Evolutionary conservation across 2,888 invertebrate genomes (phyloP), one percentile per base, ranked within the genome.

Genomic region (Tethea ocularis): DNA sequence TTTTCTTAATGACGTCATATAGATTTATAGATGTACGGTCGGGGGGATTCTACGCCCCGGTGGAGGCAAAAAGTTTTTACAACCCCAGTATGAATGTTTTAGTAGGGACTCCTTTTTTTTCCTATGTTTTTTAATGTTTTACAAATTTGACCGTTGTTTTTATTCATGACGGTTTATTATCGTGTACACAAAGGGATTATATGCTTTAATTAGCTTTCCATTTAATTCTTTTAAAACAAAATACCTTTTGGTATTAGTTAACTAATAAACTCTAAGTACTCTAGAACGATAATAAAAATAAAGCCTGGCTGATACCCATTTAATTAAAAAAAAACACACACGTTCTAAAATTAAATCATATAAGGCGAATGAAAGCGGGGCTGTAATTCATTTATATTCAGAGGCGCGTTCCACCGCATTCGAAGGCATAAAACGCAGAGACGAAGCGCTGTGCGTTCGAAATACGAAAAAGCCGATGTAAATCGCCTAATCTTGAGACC

Each of bases 1-100:
- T 84, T 92, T 92, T 91, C 92, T 93, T 93, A 88, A 88, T 90
- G 91, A 88, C 87, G 88, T 88, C 87, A 87, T 91, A 89, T 92
- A 91, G 92, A 93, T 91, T 90, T 88, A 89, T 92, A 88, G 89
- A 83, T 89, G 87, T 90, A 84, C 75, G 71, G 70, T 69, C 79
- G 75, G 76, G 83, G 80, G 72, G 61, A 20, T 46, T 20, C 66
- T 66, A 67, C 72, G 66, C 75, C 74, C 77, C 66, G 76, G 72
- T 68, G 76, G 83, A 74, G 85, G 85, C 76, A 69, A 82, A 86
- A 89, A 89, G 77, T 91, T 91, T 88, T 88, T 84, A 81, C 75
- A 69, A 72, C 78, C 74, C 33, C 79, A 78, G 78, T 84, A 84
- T 87, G 76, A 86, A 86, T 82, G 84, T 83, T 87, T 84, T 83